Evolutionary conservation across 1,140 invertebrate species (phyloP).

Genomic region (Bombus picipes): DNA sequence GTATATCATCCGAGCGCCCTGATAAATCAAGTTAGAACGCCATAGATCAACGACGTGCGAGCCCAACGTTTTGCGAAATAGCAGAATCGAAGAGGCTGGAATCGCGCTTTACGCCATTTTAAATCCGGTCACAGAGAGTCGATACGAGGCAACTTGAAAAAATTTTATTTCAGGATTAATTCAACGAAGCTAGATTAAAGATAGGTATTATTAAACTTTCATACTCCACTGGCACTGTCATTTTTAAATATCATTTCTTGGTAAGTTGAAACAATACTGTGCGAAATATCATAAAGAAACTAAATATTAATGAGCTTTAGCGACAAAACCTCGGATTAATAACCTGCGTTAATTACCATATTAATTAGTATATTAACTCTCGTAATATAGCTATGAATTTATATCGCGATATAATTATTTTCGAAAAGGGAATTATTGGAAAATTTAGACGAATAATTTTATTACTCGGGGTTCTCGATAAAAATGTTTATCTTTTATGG

Average conservation of each 20-base stretch:
- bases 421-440: neutral
- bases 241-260: neutral
- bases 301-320: neutral
- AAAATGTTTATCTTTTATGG: neutral
- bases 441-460: neutral
- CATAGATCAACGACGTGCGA: neutral
- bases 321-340: neutral
- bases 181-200: neutral
- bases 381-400: neutral
- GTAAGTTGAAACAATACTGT: too few relatives aligned
- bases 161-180: neutral
- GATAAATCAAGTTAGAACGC: conserved; percentile 10
- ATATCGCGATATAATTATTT: neutral
- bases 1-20: conserved; percentile 22
- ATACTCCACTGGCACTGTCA: too few relatives aligned
- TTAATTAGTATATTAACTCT: neutral
- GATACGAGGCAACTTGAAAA: neutral
- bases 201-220: neutral
- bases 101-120: neutral
- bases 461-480: neutral
- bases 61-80: neutral
- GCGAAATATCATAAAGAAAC: neutral
- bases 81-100: neutral
- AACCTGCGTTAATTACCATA: neutral
- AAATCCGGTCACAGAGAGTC: neutral